These are phyloP conservation scores for Drosophila glabriapex DNA, from an alignment of 2,888 invertebrate species.

Conservation along the genomic window DNA sequence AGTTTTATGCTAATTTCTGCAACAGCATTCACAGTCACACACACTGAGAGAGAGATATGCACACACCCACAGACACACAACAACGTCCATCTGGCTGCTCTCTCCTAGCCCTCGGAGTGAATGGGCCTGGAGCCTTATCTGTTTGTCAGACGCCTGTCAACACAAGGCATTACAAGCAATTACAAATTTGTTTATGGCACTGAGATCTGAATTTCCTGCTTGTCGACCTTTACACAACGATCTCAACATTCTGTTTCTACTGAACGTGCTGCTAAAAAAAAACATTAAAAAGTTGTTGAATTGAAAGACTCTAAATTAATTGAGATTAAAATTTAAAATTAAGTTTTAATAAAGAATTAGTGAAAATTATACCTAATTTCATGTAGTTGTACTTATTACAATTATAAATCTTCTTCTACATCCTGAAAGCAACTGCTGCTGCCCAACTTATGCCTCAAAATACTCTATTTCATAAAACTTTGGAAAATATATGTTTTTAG, in stretches of 20 bases:
- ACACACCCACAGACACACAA: slow-evolving; percentile 15
- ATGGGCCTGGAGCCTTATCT: slow-evolving; percentile 63
- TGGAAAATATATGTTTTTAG: neutral
- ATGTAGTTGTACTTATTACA: neutral
- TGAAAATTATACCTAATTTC: neutral
- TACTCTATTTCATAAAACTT: neutral
- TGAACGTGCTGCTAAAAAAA: neutral
- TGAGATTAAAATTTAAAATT: neutral
- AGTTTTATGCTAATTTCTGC: slow-evolving; percentile 76
- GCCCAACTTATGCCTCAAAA: neutral
- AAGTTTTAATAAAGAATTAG: neutral
- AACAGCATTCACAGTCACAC: slow-evolving; percentile 12
- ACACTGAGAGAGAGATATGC: neutral
- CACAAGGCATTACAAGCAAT: slow-evolving; percentile 81
- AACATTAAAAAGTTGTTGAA: neutral
- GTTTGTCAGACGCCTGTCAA: slow-evolving; percentile 76
- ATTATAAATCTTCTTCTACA: neutral
- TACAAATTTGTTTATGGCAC: slow-evolving; percentile 79
- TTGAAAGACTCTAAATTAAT: neutral
- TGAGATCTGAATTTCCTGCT: slow-evolving; percentile 40
- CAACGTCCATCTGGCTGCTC: slow-evolving; percentile 23
- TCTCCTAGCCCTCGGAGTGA: slow-evolving; percentile 26
- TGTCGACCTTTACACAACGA: slow-evolving; percentile 18
- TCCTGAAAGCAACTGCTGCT: neutral
- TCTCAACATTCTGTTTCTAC: neutral